Evolutionary conservation across 2,797 vertebrate genomes (phyloP).

Genomic region (Columba guinea): DNA sequence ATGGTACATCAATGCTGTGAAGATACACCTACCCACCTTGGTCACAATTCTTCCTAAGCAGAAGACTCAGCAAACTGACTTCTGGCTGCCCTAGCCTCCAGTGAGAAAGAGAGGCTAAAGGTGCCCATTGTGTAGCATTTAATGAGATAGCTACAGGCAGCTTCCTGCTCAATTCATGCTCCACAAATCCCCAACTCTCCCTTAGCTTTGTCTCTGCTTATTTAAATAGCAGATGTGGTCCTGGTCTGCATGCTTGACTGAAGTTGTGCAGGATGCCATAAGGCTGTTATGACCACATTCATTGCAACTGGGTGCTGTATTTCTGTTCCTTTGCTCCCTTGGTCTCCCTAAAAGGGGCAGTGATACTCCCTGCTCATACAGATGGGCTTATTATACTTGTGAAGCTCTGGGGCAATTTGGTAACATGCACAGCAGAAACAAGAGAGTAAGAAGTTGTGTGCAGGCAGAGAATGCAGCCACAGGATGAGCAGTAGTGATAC

Average conservation of each 20-base stretch:
- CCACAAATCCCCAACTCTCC: neutral
- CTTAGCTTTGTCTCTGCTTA: neutral
- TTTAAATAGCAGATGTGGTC: neutral
- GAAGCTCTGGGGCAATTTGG: neutral
- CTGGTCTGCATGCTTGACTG: neutral
- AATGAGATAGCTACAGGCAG: neutral
- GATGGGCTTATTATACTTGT: neutral
- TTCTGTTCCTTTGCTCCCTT: neutral
- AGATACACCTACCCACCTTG: neutral
- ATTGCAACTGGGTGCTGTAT: neutral
- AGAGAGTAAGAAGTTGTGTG: too few species aligned
- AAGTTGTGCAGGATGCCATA: neutral
- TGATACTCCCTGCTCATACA: neutral
- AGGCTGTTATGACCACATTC: neutral
- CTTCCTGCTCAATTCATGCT: neutral
- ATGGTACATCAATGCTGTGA: neutral
- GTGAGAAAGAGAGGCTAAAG: neutral
- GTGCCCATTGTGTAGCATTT: neutral
- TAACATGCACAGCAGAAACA: neutral
- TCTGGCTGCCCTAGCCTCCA: neutral
- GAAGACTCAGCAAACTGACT: neutral
- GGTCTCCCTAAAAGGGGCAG: neutral
- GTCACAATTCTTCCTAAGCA: neutral
- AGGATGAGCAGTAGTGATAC: accelerated
- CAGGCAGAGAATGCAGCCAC: neutral